phyloP scores from a whole-genome alignment of 2,888 invertebrate species.

The Oscheius sp. region DNA sequence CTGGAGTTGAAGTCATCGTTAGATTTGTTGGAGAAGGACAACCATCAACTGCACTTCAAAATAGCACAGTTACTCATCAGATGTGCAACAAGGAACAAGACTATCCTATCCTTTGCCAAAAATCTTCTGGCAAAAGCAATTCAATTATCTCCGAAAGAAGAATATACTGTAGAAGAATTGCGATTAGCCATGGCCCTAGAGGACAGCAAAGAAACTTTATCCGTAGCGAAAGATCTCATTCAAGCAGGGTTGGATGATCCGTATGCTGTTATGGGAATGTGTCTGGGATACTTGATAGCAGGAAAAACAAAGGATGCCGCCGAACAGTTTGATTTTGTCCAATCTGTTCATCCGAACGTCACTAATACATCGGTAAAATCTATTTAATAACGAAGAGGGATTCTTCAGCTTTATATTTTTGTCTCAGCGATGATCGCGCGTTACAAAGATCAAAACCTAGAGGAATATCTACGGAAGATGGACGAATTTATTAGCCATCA shows the following conservation, averaged over 20 bases:
- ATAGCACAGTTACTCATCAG: slow-evolving; percentile 15
- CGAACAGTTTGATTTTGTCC: slow-evolving; percentile 86
- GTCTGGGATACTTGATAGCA: slow-evolving; percentile 51
- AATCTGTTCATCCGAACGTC: slow-evolving; percentile 78
- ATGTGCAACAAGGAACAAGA: slow-evolving; percentile 8
- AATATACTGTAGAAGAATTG: slow-evolving; percentile 45
- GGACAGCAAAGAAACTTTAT: slow-evolving; percentile 38
- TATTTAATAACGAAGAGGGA: neutral
- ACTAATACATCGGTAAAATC: slow-evolving; percentile 59
- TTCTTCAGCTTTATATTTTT: slow-evolving; percentile 42
- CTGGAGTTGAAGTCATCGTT: slow-evolving; percentile 10
- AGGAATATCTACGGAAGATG: slow-evolving; percentile 40
- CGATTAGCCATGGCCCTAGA: slow-evolving; percentile 41
- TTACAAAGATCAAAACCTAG: slow-evolving; percentile 42
- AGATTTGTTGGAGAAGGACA: slow-evolving; percentile 20
- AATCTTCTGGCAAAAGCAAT: slow-evolving; percentile 53
- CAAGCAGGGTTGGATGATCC: slow-evolving; percentile 40
- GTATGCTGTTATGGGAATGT: slow-evolving; percentile 41
- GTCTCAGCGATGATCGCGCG: slow-evolving; percentile 40
- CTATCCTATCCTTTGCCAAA: slow-evolving; percentile 23
- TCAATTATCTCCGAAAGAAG: slow-evolving; percentile 40
- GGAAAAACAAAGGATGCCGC: slow-evolving; percentile 76
- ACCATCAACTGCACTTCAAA: slow-evolving; percentile 10
- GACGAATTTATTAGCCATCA: slow-evolving; percentile 19
- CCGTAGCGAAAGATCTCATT: slow-evolving; percentile 39